Conservation (phyloP, 2,113 vertebrate species). For the Acrocephalus kingi region DNA sequence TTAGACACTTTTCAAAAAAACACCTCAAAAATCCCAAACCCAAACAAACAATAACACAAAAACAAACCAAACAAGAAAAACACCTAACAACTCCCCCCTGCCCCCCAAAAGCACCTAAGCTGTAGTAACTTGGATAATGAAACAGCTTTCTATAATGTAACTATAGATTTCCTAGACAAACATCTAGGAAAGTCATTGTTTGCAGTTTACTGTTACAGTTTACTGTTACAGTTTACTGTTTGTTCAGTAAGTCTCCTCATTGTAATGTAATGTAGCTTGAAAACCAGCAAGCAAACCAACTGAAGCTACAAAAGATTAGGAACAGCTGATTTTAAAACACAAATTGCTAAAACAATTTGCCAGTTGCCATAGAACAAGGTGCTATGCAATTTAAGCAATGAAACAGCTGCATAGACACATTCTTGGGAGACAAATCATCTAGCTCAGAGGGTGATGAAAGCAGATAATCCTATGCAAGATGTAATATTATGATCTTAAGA, state of each 20-base stretch:
- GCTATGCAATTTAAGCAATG: background rate
- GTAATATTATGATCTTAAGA: background rate
- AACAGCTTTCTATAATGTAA: background rate
- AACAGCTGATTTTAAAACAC: background rate
- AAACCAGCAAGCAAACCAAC: background rate
- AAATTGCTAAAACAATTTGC: background rate
- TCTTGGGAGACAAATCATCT: background rate
- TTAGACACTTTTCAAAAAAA: background rate
- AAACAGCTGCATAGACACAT: background rate
- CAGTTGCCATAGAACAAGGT: background rate
- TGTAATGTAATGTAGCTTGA: background rate
- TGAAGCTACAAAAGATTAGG: background rate
- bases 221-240: background rate
- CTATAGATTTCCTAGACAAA: background rate
- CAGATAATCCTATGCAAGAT: background rate
- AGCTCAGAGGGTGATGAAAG: background rate
- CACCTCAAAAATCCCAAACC: background rate
- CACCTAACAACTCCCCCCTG: rapidly evolving
- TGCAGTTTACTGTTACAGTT: background rate
- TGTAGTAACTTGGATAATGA: background rate
- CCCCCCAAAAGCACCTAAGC: rapidly evolving
- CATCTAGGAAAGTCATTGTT: background rate
- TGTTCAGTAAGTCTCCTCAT: background rate
- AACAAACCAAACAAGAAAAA: background rate
- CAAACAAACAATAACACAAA: background rate